Conservation (phyloP, 2,888 invertebrate genomes). For the Merodon equestris region DNA sequence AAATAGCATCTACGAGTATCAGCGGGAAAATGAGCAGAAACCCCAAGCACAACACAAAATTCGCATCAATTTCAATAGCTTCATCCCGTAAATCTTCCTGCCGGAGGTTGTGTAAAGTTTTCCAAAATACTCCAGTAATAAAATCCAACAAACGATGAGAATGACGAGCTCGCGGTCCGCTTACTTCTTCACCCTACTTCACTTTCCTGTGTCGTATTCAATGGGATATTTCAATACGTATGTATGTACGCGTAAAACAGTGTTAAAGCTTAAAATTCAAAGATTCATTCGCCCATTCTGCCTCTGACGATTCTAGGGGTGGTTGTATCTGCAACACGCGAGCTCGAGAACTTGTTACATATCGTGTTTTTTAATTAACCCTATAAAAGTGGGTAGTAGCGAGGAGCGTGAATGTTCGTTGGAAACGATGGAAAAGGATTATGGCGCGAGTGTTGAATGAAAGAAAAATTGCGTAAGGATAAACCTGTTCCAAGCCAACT, state of each 20-base stretch:
- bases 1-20: too few relatives aligned
- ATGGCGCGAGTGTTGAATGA: too few relatives aligned
- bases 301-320: neutral
- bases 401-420: too few relatives aligned
- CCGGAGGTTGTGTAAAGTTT: neutral
- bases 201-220: too few relatives aligned
- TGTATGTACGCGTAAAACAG: neutral
- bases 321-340: too few relatives aligned
- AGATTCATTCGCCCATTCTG: neutral
- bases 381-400: neutral
- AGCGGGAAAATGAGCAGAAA: too few relatives aligned
- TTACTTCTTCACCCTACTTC: neutral
- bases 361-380: slow-evolving; percentile 22
- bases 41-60: neutral
- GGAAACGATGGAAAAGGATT: too few relatives aligned
- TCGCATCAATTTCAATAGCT: slow-evolving; percentile 3
- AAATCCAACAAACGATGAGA: slow-evolving; percentile 10
- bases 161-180: neutral
- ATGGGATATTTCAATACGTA: too few relatives aligned
- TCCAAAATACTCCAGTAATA: neutral
- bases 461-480: neutral
- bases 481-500: neutral
- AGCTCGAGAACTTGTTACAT: slow-evolving; percentile 1
- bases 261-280: neutral
- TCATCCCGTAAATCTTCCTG: neutral